Evolutionary conservation across 2,797 vertebrate species (phyloP).

Genomic region (Diplodus sargus): DNA sequence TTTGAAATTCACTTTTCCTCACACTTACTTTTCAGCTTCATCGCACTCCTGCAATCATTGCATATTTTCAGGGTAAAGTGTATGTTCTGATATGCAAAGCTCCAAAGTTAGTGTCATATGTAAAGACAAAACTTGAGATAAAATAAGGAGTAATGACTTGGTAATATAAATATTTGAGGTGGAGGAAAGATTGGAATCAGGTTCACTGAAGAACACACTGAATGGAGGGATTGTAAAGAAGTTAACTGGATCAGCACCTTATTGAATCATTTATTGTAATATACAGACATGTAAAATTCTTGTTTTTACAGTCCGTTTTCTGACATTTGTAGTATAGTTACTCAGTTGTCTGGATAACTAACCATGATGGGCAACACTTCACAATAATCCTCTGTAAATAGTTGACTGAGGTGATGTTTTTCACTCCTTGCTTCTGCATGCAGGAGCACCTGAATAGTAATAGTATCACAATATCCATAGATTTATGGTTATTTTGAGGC

Average conservation of each 20-base stretch:
- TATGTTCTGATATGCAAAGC: conserved; percentile 27
- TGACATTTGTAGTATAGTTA: not conserved
- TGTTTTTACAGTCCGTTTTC: not conserved
- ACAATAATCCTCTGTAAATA: not conserved
- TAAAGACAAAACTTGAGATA: conserved; percentile 26
- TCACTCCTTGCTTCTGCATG: not conserved
- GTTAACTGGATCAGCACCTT: not conserved
- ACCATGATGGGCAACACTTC: not conserved
- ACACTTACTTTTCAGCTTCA: conserved; percentile 18
- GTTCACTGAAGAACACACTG: conserved; percentile 20
- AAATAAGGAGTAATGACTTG: conserved; percentile 42
- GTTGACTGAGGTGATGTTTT: conserved; percentile 27
- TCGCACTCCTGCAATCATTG: conserved; percentile 8
- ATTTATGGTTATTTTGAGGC: not conserved
- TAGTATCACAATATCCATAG: not conserved
- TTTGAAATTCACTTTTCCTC: conserved; percentile 29
- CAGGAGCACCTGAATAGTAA: not conserved
- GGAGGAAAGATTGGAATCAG: conserved; percentile 18
- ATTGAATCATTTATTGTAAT: conserved; percentile 15
- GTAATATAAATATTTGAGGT: conserved; percentile 20
- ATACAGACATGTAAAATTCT: conserved; percentile 1
- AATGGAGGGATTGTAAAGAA: not conserved
- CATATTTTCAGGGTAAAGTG: conserved; percentile 20
- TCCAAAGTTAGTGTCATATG: conserved; percentile 28
- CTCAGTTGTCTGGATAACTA: not conserved